These are phyloP conservation scores for Spheniscus humboldti DNA, from an alignment of 2,797 vertebrate species.

Conservation along the genomic window DNA sequence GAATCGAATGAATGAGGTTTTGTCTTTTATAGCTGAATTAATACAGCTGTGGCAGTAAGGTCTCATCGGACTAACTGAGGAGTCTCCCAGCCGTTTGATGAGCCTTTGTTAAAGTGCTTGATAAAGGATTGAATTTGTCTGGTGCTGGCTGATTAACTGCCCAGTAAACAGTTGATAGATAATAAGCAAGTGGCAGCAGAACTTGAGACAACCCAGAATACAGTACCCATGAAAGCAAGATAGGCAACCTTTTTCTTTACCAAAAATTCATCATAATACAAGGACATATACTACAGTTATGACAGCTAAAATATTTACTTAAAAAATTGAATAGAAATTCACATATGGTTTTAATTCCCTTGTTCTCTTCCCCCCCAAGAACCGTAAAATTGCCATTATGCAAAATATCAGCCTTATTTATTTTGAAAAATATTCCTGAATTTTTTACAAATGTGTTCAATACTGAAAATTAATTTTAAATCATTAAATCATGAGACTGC, in stretches of 20 bases:
- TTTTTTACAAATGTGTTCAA: neutral
- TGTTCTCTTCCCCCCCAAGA: neutral
- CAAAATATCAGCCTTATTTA: neutral
- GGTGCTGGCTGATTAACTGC: neutral
- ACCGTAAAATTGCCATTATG: neutral
- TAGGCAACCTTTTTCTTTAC: accelerated
- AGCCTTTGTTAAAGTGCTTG: neutral
- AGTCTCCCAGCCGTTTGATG: neutral
- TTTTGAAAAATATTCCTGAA: neutral
- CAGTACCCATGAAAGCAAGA: neutral
- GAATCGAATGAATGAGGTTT: neutral
- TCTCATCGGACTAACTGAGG: neutral
- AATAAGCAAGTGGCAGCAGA: neutral
- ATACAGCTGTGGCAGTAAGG: neutral
- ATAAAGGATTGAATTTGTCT: neutral
- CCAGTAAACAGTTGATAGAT: neutral
- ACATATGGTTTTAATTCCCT: accelerated
- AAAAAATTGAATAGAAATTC: neutral
- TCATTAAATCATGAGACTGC: conserved; percentile 13
- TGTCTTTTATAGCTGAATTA: neutral
- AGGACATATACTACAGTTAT: accelerated
- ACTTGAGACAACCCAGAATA: neutral
- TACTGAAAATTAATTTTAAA: conserved; percentile 30
- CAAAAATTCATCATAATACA: neutral
- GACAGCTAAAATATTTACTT: neutral